Percentiles rank a stretch among this genome's conserved stretches.
These are phyloP conservation scores for Byasa hedistus DNA, from an alignment of 2,888 invertebrate genomes.

Conservation along the genomic window DNA sequence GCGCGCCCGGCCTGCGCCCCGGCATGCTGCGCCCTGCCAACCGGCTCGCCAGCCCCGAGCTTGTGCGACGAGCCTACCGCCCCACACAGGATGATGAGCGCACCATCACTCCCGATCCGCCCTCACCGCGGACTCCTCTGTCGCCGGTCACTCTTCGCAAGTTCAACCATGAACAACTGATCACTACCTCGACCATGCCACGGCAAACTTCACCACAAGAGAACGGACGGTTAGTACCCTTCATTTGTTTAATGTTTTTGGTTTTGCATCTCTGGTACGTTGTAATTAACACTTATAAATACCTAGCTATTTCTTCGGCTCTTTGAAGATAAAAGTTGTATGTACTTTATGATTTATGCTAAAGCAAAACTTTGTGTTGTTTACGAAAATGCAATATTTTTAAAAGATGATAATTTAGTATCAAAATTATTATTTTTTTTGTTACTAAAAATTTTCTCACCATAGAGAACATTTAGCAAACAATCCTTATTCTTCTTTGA, in stretches of 20 bases:
- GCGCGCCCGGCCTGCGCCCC: slow-evolving; percentile 80
- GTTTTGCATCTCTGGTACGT: too few relatives aligned
- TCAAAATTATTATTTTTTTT: too few relatives aligned
- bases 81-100: slow-evolving; percentile 67
- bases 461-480: too few relatives aligned
- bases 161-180: slow-evolving; percentile 66
- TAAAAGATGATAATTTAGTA: too few relatives aligned
- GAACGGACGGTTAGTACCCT: slow-evolving; percentile 59
- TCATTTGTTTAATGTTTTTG: not conserved
- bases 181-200: slow-evolving; percentile 55
- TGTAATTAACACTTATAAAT: too few relatives aligned
- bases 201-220: slow-evolving; percentile 52
- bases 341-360: too few relatives aligned
- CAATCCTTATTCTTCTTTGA: too few relatives aligned
- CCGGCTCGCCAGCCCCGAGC: slow-evolving; percentile 90
- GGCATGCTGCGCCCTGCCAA: slow-evolving; percentile 85
- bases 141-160: slow-evolving; percentile 65
- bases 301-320: too few relatives aligned
- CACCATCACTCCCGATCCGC: slow-evolving; percentile 59
- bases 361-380: too few relatives aligned
- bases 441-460: too few relatives aligned
- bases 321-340: too few relatives aligned
- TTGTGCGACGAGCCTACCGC: slow-evolving; percentile 86
- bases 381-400: too few relatives aligned
- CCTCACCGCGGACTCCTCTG: slow-evolving; percentile 54